Evolutionary conservation across 2,113 vertebrate species (phyloP).

Genomic region (Bufo gargarizans): DNA sequence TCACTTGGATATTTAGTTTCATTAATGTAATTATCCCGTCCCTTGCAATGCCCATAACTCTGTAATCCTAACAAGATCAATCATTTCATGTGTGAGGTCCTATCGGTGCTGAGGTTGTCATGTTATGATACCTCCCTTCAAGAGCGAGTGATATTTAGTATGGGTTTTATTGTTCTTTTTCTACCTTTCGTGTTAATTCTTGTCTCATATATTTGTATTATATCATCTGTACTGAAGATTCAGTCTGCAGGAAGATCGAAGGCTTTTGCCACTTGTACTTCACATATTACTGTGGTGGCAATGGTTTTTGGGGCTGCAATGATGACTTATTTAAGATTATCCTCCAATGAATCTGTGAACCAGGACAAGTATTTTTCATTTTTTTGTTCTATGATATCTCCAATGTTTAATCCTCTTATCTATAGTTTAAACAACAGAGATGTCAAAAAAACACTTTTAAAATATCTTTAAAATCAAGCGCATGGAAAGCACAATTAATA

Average conservation of each 20-base stretch:
- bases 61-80: not conserved
- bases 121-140: not conserved
- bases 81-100: not conserved
- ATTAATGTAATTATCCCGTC: not conserved
- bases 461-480: too few relatives aligned
- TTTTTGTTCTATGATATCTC: not conserved
- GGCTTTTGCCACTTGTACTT: conserved; percentile 2
- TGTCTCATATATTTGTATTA: not conserved
- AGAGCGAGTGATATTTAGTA: not conserved
- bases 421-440: conserved; percentile 23
- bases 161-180: not conserved
- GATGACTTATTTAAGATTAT: not conserved
- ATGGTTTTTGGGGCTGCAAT: conserved; percentile 20
- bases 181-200: not conserved
- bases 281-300: conserved; percentile 9
- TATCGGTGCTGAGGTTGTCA: not conserved
- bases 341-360: not conserved
- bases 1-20: not conserved
- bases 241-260: not conserved
- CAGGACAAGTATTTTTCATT: conserved; percentile 22
- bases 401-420: conserved; percentile 19
- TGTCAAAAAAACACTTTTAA: not conserved
- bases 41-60: not conserved
- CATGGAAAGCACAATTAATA: too few relatives aligned
- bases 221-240: not conserved